Base-by-base conservation (phyloP, 1,140 invertebrate genomes). In the Frieseomelitta varia region DNA sequence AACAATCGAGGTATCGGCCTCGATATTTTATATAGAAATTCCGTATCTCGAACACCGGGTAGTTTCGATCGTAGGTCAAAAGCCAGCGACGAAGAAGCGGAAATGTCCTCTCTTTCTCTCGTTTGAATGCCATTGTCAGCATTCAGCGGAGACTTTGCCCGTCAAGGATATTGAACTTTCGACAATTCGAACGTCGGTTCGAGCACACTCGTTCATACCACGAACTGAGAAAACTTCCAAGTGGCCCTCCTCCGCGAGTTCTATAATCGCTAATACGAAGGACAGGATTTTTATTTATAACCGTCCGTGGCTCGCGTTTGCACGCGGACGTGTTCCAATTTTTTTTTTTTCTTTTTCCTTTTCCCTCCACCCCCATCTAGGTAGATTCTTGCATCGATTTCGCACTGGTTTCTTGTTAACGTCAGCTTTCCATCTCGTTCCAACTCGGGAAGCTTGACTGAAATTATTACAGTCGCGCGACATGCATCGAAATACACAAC, bases 91-190 rank as follows among this genome's bases (percentile, higher is more conserved):
- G 39, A 65, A 65, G 77, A 72, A 80, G 51, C 78, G 83, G 78
- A 85, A 80, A 65, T 34, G 77, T 73, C n/a, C 24, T 11, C 73
- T 39, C 53, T 21, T 69, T 39, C 63, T 55, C 68, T 55, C 27
- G 27, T 68, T 67, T 24, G 71, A 86, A 71, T 73, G 85, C 27
- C 58, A 73, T 82, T 79, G 58, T 83, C 85, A 79, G 74, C 56
- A 47, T 77, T 77, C 51, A 74, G 53, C 56, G n/a, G 51, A 69
- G 80, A 53, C 47, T 79, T 58, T 74, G 56, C 74, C 84, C 85
- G 73, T 77, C 68, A 58, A 81, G 67, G 65, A 74, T 88, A 83
- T 86, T 85, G 84, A 86, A 86, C 63, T 73, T 6, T 83, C n/a
- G 63, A 39, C 56, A n/a, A 56, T 71, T 27, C 51, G 55, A 73